Evolutionary conservation across 2,888 invertebrate species (phyloP), one percentile per base, ranked within the genome.

Genomic region (Yponomeuta cagnagella): DNA sequence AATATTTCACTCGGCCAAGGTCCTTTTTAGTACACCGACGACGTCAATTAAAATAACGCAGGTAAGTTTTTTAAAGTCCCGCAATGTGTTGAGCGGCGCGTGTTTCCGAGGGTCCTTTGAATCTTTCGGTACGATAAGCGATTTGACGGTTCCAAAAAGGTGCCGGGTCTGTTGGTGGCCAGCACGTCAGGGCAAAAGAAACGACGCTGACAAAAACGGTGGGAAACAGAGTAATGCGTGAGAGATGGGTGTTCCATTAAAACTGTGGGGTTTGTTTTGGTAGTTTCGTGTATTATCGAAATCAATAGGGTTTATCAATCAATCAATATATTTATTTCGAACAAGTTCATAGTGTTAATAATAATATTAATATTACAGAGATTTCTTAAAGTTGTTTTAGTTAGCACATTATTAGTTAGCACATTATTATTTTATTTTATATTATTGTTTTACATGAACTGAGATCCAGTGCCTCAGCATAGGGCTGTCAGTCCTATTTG

Each of bases 1-100:
- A 83, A 88, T 88, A 89, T 88, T 86, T 89, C 80, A 85, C 80
- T 81, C 80, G 76, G 76, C 78, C 76, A 78, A 83, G 82, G 82
- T 79, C 81, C 81, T 81, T 86, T 86, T 86, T 85, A 82, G 85
- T 84, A 80, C 79, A 81, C 79, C 75, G 77, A 82, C 83, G 81
- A 77, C 85, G 86, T 90, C 89, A 90, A 90, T 92, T 91, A 91
- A 91, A 90, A 90, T 90, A 87, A 82, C 86, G 82, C 82, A 74
- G 80, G 73, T 72, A 75, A 76, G 74, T 76, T 78, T 83, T 82
- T 30, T 43, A 66, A 33, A 33, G 48, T 10, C 65, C 58, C 15
- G 70, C 80, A 83, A 84, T 86, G 86, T 86, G 85, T 84, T 84
- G 83, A 78, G 77, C 80, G 79, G 80, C 79, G 79, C 76, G 79